Evolutionary conservation across 2,888 invertebrate species (phyloP), one percentile per base, ranked within the genome.

Genomic region (Spicauda simplicius): DNA sequence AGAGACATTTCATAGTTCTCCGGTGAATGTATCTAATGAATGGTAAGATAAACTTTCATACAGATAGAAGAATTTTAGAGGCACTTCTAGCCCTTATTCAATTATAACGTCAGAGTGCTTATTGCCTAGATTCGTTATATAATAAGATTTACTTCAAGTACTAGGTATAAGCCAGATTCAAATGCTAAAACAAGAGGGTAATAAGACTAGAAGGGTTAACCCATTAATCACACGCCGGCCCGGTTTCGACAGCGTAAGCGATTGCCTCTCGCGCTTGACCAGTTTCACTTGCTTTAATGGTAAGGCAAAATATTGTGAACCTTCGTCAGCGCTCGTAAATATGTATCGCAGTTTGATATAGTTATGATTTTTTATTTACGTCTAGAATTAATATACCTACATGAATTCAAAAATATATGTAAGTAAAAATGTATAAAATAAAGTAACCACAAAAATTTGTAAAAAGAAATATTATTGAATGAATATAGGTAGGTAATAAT

Each of bases 201-300:
- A 30, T 55, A 55, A 30, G 55, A 55, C 8, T 30, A 33, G 20
- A 53, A 56, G 61, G 61, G 52, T 61, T n/a, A 10, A 33, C 19
- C 37, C 61, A 61, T 61, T 61, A 61, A 61, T 61, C 61, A 61
- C 52, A 53, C 37, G 61, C 53, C 33, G 37, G n/a, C 14, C 48
- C 53, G 53, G 19, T 53, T 37, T 53, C 61, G 61, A 61, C 61
- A 20, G 53, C 61, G 61, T 53, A 53, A 61, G 53, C 37, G 37
- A 53, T 64, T 37, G 33, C 56, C 25, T 55, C 37, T 53, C 8
- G n/a, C 53, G 25, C 62, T 62, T 62, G 41, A 45, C 54, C 54
- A 59, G n/a, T n/a, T 45, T 45, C 12, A 16, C 12, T 10, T 12
- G 16, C 11, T 41, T 16, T 16, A 19, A 19, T 18, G 18, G 11